phyloP scores from a whole-genome alignment of 2,113 vertebrate genomes.

The Epinephelus lanceolatus region DNA sequence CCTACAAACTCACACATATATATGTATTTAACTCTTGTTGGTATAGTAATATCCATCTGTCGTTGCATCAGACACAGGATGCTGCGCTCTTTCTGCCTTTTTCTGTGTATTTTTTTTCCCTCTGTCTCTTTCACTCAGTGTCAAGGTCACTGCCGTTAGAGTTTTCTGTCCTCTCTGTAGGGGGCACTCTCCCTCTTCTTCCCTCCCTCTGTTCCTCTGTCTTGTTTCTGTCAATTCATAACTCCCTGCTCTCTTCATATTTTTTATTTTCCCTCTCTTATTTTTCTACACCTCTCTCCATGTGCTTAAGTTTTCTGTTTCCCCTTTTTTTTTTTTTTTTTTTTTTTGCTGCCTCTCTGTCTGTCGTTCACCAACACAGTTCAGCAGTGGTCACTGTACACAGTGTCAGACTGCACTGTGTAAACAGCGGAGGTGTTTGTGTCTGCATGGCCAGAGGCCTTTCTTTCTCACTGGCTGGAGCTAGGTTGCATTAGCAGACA shows the following conservation, averaged over 20 bases:
- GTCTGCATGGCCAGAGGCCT: slow-evolving; percentile 30
- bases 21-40: slow-evolving; percentile 20
- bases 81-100: slow-evolving; percentile 19
- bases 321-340: neutral
- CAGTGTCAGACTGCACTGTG: slow-evolving; percentile 29
- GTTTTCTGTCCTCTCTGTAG: slow-evolving; percentile 68
- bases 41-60: slow-evolving; percentile 22
- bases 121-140: slow-evolving; percentile 38
- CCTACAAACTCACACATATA: neutral
- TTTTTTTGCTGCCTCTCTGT: neutral
- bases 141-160: slow-evolving; percentile 41
- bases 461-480: slow-evolving; percentile 28
- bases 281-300: neutral
- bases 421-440: slow-evolving; percentile 57
- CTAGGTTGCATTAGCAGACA: slow-evolving; percentile 20
- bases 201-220: slow-evolving; percentile 1
- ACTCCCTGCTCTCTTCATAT: neutral
- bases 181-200: slow-evolving; percentile 72
- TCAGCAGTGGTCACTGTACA: slow-evolving; percentile 36
- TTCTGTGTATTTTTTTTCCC: neutral
- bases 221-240: slow-evolving; percentile 39
- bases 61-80: slow-evolving; percentile 37
- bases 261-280: neutral
- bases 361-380: neutral
- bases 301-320: neutral